Base-by-base conservation (phyloP, 2,888 invertebrate genomes). In the Cecidostiba fungosa region DNA sequence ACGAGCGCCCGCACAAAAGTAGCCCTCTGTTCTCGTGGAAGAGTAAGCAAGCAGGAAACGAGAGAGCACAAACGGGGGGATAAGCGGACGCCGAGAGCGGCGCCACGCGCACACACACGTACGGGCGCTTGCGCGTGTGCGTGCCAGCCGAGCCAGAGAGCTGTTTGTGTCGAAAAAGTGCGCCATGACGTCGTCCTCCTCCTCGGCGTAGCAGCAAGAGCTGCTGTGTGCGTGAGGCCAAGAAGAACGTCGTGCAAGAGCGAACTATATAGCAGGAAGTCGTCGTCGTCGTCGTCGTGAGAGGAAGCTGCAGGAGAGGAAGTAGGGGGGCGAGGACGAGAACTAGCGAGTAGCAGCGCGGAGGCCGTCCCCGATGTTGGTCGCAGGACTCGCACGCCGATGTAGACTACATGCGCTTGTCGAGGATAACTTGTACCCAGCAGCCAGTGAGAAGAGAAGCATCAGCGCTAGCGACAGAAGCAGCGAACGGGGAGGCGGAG, bases 281-380 rank as follows among this genome's bases (percentile, higher is more conserved):
- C 29, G 39, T 19, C 26, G 69, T 16, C 14, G 39, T n/a, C 36
- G 36, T 47, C 47, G 74, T 47, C 66, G 78, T 12, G 26, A 32
- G n/a, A 69, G 62, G 59, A 74, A 39, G 59, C 5, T 47, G 72
- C 26, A 39, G 54, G 66, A 39, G 36, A 23, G 0, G 47, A 29
- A 16, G 36, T 36, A 26, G 59, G 32, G 32, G 19, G 50, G 26
- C 29, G 36, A 69, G 19, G 66, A 79, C 39, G 69, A 36, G 84
- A 23, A 84, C 36, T 43, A 32, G 69, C 29, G 69, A 62, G 32
- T 26, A 26, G 6, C 23, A 59, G 73, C 6, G 59, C n/a, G 36
- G 69, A 59, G 54, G 72, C 43, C 59, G 47, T 80, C 72, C 94
- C 94, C 94, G 94, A 94, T 94, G 94, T 94, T 94, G 94, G 93